Evolutionary conservation across 1,140 invertebrate genomes (phyloP).

Genomic region (Leptinotarsa lineolata): DNA sequence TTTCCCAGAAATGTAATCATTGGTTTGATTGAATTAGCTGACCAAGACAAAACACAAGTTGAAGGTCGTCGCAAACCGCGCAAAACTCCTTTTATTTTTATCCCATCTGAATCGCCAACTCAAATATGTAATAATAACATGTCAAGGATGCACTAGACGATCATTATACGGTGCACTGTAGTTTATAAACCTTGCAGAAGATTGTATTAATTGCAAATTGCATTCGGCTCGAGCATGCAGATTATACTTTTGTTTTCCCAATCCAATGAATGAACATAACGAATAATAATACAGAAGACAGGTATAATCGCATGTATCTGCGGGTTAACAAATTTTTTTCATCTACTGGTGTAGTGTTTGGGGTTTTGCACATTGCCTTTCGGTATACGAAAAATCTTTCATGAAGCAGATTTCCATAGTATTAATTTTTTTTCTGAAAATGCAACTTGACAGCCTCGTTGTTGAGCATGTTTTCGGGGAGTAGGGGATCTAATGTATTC

Average conservation of each 20-base stretch:
- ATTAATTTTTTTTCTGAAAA: no score
- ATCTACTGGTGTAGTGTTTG: no score
- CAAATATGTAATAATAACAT: constrained; percentile 4
- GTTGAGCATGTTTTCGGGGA: no score
- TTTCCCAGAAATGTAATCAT: neutral
- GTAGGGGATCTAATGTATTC: no score
- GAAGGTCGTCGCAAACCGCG: neutral
- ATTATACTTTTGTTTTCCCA: neutral
- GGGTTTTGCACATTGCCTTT: no score
- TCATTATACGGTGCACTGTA: neutral
- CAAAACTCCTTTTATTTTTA: neutral
- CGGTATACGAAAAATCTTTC: no score
- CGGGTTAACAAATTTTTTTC: no score
- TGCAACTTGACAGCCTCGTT: no score
- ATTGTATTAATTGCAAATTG: neutral
- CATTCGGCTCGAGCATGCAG: neutral
- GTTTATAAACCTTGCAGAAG: neutral
- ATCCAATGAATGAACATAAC: no score
- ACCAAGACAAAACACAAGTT: neutral
- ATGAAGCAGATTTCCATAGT: no score
- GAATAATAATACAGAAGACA: no score
- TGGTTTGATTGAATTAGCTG: constrained; percentile 1
- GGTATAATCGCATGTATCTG: no score
- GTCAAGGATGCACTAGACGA: constrained; percentile 5
- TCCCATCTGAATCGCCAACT: neutral